phyloP scores from a whole-genome alignment of 2,797 vertebrate genomes.

The Eulemur mongoz region DNA sequence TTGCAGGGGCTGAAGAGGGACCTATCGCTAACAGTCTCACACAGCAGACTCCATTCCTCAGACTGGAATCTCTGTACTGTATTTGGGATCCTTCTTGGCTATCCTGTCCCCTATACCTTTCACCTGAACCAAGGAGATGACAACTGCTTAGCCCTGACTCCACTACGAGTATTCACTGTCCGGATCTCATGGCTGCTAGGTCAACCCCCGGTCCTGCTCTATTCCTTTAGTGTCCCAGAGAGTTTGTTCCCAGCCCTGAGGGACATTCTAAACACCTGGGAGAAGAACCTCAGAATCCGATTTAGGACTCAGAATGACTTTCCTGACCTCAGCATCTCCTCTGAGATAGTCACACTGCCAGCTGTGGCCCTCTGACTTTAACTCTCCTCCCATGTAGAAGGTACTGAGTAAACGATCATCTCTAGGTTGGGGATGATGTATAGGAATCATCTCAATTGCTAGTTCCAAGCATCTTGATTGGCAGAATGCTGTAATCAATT shows the following conservation, averaged over 20 bases:
- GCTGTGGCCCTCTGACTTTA: slow-evolving; percentile 86
- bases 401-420: neutral
- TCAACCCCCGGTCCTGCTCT: slow-evolving; percentile 85
- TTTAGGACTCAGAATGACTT: slow-evolving; percentile 89
- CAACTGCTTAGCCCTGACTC: slow-evolving; percentile 92
- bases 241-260: slow-evolving; percentile 83
- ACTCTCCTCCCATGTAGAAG: neutral
- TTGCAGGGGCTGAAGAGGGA: slow-evolving; percentile 73
- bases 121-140: slow-evolving; percentile 82
- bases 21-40: slow-evolving; percentile 59
- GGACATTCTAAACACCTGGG: slow-evolving; percentile 86
- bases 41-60: slow-evolving; percentile 77
- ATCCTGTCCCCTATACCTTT: slow-evolving; percentile 92
- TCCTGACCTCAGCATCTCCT: slow-evolving; percentile 87
- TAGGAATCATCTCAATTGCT: neutral
- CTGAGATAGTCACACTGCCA: slow-evolving; percentile 87
- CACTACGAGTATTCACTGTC: slow-evolving; percentile 88
- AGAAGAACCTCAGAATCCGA: slow-evolving; percentile 81
- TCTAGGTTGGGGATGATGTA: neutral
- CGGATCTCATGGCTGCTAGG: slow-evolving; percentile 76
- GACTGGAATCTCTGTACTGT: slow-evolving; percentile 93
- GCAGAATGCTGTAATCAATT: neutral
- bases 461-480: neutral
- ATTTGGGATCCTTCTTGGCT: slow-evolving; percentile 93
- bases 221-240: slow-evolving; percentile 94